Evolutionary conservation across 1,140 invertebrate species (phyloP).

Genomic region (Brachystomella parvula): DNA sequence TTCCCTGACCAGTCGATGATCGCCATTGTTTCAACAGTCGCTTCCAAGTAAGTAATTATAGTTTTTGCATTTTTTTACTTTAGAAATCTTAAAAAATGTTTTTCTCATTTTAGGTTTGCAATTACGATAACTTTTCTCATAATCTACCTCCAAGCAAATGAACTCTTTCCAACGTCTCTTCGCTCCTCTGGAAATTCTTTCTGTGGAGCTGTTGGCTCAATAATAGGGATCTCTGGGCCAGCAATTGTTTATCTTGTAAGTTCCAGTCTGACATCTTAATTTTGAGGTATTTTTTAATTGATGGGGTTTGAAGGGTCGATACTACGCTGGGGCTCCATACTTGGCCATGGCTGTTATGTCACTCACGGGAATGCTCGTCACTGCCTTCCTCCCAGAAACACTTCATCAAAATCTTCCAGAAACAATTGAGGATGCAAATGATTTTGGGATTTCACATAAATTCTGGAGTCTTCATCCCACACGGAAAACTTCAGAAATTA

Average conservation of each 20-base stretch:
- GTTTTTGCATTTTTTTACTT: background rate
- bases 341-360: slow-evolving; percentile 39
- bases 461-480: slow-evolving; percentile 11
- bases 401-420: slow-evolving; percentile 28
- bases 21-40: background rate
- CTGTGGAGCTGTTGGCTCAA: slow-evolving; percentile 52
- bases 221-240: slow-evolving; percentile 45
- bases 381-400: slow-evolving; percentile 44
- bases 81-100: slow-evolving; percentile 9
- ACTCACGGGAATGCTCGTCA: slow-evolving; percentile 37
- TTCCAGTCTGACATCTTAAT: background rate
- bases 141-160: slow-evolving; percentile 50
- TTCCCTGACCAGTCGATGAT: background rate
- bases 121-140: slow-evolving; percentile 44
- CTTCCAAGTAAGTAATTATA: slow-evolving; percentile 14
- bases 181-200: slow-evolving; percentile 57
- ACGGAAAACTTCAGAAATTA: no score
- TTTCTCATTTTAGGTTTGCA: slow-evolving; percentile 40
- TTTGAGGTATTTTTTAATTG: no score
- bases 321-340: slow-evolving; percentile 38
- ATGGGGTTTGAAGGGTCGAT: slow-evolving; percentile 30
- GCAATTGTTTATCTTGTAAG: slow-evolving; percentile 50
- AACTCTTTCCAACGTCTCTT: slow-evolving; percentile 60
- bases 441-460: slow-evolving; percentile 38
- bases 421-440: background rate